phyloP scores from a whole-genome alignment of 2,113 vertebrate genomes.

The Corythornis cristatus region DNA sequence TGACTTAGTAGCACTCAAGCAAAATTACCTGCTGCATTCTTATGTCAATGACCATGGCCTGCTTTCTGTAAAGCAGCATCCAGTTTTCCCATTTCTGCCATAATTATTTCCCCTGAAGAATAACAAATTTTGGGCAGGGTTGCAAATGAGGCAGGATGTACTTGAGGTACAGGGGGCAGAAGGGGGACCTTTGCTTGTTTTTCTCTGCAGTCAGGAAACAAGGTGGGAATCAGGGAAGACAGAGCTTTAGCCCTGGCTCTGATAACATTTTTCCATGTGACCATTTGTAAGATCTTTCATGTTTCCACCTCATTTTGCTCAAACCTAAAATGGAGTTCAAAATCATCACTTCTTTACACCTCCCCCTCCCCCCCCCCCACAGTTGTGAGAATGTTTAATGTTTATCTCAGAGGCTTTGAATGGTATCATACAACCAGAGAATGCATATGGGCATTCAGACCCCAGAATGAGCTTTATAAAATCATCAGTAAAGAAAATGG shows the following conservation, averaged over 20 bases:
- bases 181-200: background rate
- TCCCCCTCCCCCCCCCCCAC: background rate
- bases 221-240: background rate
- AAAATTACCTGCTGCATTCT: background rate
- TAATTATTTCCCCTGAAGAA: background rate
- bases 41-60: background rate
- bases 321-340: slow-evolving; percentile 33
- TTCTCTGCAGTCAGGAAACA: background rate
- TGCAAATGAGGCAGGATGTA: background rate
- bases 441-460: background rate
- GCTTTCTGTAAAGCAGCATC: background rate
- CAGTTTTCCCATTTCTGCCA: background rate
- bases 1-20: background rate
- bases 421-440: background rate
- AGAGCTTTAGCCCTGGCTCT: background rate
- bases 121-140: background rate
- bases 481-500: background rate
- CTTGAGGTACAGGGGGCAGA: rapidly evolving
- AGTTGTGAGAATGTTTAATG: slow-evolving; percentile 15
- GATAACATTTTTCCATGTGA: background rate
- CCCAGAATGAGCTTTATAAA: background rate
- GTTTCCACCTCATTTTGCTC: slow-evolving; percentile 33
- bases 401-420: background rate
- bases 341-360: slow-evolving; percentile 34
- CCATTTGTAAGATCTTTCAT: background rate